Base-by-base conservation (phyloP, 2,113 vertebrate genomes). In the Tragelaphus strepsiceros region DNA sequence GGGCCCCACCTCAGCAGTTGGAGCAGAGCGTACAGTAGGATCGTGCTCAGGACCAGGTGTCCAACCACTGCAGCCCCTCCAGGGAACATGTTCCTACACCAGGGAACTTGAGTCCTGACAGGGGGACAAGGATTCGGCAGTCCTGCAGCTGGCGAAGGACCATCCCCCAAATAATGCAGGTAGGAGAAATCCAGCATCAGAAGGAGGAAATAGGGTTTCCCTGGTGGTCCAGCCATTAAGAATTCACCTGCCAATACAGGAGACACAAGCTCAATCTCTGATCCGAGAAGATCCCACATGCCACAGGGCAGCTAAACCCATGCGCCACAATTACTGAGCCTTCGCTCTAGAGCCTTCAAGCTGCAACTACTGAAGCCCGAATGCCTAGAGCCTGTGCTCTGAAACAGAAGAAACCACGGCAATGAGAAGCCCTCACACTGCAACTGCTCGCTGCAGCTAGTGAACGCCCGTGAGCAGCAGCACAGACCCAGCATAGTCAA, bases 401-500 rank as follows among this genome's bases (percentile, higher is more conserved):
- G 67, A 74, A 24, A 74, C 10, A 39, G 21, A 5, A 22, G n/a
- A 39, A 74, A 39, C 35, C 35, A 39, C 19, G 0, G 35, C n/a
- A 39, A 22, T 0, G 10, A 74, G 67, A 24, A 39, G 67, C 67
- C n/a, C 67, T 74, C 67, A 39, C 67, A 3, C 67, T 24, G 5
- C 67, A 35, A 19, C 67, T 6, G 35, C 19, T 39, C 2, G 1
- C 67, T 1, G 1, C 67, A 74, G 35, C 67, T 12, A 24, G 67
- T 74, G 67, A 24, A 74, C 24, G 10, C 35, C 67, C 1, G 0
- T 24, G 67, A 39, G 35, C 67, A 74, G 10, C 35, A 39, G n/a
- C 0, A 0, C 39, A 74, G 21, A 74, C 67, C 67, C 35, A 24
- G 67, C 35, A 74, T 0, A 1, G 67, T 24, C n/a, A 71, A 22